Evolutionary conservation across 2,888 invertebrate genomes (phyloP), one percentile per base, ranked within the genome.

Genomic region (Gastrophysa polygoni): DNA sequence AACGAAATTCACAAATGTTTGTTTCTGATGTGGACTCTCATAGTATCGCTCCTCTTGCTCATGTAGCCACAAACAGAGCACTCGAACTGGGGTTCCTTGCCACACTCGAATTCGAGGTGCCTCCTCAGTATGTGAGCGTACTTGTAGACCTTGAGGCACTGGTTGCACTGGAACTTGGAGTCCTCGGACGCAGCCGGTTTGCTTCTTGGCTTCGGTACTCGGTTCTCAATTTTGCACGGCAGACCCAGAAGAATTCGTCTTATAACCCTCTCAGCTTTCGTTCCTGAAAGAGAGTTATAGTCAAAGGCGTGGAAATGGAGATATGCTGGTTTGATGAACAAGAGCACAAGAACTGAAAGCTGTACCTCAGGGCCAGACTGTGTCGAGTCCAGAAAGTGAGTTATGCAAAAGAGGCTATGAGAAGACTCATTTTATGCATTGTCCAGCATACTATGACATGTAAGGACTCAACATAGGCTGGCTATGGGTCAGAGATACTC

Each of bases 51-150:
- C 62, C 78, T 68, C 61, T 75, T 75, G 59, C 72, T 83, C 57
- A 85, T 86, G 71, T 87, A 87, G 4, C 70, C 72, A 44, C 73
- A 88, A 68, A 84, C 81, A 0, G 81, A 81, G 67, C 87, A 88
- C 61, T 81, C 80, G 70, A 86, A 85, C 48, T 83, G 83, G 0
- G 87, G 87, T 67, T 82, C 82, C 63, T 85, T 83, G 46, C 87
- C 87, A 70, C 88, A 88, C 70, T 88, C 87, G 69, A 84, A 83
- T 61, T 83, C 83, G 68, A 86, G 73, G 71, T 88, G 88, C 11
- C 86, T 82, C 62, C 83, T 83, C 70, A 88, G 80, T 71, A 87
- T 86, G 70, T 86, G 83, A 65, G 85, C 82, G 78, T 86, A 85
- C 47, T 85, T 84, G 73, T 88, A 88, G 44, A 79, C 79, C 71